Evolutionary conservation across 2,888 invertebrate genomes (phyloP), one percentile per base, ranked within the genome.

Genomic region (Epistrophe eligans): DNA sequence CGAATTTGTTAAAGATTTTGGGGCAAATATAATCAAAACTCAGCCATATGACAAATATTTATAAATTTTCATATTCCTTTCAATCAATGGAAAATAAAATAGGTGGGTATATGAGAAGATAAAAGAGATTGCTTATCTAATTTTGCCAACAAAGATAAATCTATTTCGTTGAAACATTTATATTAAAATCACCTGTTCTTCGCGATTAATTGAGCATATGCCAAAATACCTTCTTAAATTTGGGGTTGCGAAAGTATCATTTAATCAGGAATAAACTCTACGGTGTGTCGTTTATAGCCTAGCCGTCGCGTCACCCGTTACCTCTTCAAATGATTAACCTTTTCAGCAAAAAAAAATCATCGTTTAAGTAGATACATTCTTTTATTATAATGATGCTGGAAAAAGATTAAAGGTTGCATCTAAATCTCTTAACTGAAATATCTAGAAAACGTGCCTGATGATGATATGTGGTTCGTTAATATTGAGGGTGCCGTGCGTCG

Each of bases 131-230:
- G 8, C 55, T 58, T 64, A 74, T 79, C 83, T 64, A 11, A 13
- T 43, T 55, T 58, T 60, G 11, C 55, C 45, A 45, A 38, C 19
- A 17, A n/a, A 28, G 58, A n/a, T 45, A 15, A 62, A 58, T n/a
- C 43, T 48, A 57, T 73, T 32, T 40, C 55, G 0, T 64, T 40
- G n/a, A n/a, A n/a, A n/a, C 15, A 52, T 58, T 7, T 7, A 11
- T 6, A 11, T n/a, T 15, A 7, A 13, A 67, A 73, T 72, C 81
- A 84, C 80, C 81, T 84, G 80, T 62, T 77, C 77, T 77, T 35
- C 28, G 66, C 43, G 66, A 77, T 67, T 77, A 83, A 83, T 77
- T 77, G 81, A 77, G 79, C 79, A 79, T 79, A 79, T 79, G 79
- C 79, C 77, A 62, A 60, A 77, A 55, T 62, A 73, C 72, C 70